Percentiles rank a stretch among this genome's conserved stretches.
Evolutionary conservation across 2,888 invertebrate species (phyloP).

Genomic region (Oligia latruncula): DNA sequence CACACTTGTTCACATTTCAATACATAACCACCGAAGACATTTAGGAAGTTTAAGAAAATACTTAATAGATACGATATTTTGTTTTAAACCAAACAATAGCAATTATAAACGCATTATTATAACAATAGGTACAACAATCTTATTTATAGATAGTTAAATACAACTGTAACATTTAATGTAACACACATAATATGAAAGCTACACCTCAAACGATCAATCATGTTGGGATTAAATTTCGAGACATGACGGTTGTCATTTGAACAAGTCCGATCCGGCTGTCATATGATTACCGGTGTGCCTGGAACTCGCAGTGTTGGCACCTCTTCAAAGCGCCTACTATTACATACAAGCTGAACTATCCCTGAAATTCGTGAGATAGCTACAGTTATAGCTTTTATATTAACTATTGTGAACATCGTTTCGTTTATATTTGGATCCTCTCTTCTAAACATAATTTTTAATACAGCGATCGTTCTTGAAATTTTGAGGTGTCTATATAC

Average conservation of each 20-base stretch:
- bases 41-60: slow-evolving; percentile 13
- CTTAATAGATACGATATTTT: not conserved
- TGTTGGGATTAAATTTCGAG: slow-evolving; percentile 43
- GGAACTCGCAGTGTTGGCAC: slow-evolving; percentile 73
- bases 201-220: slow-evolving; percentile 46
- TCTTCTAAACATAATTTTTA: not conserved
- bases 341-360: slow-evolving; percentile 43
- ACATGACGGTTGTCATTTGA: slow-evolving; percentile 40
- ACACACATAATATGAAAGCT: slow-evolving; percentile 14
- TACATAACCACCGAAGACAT: not conserved
- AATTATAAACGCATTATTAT: not conserved
- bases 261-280: slow-evolving; percentile 17
- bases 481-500: not conserved
- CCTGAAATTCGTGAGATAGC: slow-evolving; percentile 57
- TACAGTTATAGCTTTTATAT: slow-evolving; percentile 47
- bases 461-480: not conserved
- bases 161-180: slow-evolving; percentile 11
- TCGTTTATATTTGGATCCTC: not conserved
- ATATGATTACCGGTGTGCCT: slow-evolving; percentile 47
- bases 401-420: slow-evolving; percentile 15
- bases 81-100: not conserved
- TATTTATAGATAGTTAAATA: slow-evolving; percentile 10
- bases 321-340: slow-evolving; percentile 69
- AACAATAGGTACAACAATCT: not conserved
- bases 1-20: slow-evolving; percentile 5